Evolutionary conservation across 2,888 invertebrate genomes (phyloP), one percentile per base, ranked within the genome.

Genomic region (Pycnomerus fuliginosus): DNA sequence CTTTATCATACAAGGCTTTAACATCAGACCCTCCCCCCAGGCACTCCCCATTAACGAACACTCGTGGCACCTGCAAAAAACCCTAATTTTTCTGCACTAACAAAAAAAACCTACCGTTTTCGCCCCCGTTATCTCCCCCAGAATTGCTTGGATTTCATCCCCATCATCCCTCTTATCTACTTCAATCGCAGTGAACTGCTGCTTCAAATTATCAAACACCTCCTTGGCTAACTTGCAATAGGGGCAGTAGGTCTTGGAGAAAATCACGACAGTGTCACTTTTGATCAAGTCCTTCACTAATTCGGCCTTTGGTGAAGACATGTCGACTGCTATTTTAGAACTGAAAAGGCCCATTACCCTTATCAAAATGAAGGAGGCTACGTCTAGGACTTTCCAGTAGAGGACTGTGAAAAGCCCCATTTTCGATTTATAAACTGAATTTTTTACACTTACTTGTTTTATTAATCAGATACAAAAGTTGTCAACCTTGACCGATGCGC

Each of bases 11-110:
- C 55, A 92, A 69, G 22, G 80, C 78, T 63, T 87, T 85, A 0
- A 94, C 88, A 64, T 97, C 97, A 2, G 86, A 84, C 2, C 96
- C 95, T 22, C 96, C 97, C 3, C 97, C 97, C 41, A 97, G 76
- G 67, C 87, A 97, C 65, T 85, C 82, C 1, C 92, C 92, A 62
- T 91, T 85, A 23, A 97, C 83, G 71, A 97, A 98, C 1, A 97
- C 94, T 63, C 96, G 82, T 0, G 98, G 98, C 1, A 98, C 94
- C 88, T 93, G 73, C 13, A 61, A 66, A 11, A 12, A 11, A 3
- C 12, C 11, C 27, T 24, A 10, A 12, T 3, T 34, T 4, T 20
- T 20, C 7, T 20, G 15, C 12, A 30, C 15, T 16, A 7, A 11
- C 30, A 10, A 38, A 5, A 12, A 22, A 23, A 22, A 32, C 33